phyloP scores from a whole-genome alignment of 1,140 invertebrate genomes.

The Papilio glaucus region DNA sequence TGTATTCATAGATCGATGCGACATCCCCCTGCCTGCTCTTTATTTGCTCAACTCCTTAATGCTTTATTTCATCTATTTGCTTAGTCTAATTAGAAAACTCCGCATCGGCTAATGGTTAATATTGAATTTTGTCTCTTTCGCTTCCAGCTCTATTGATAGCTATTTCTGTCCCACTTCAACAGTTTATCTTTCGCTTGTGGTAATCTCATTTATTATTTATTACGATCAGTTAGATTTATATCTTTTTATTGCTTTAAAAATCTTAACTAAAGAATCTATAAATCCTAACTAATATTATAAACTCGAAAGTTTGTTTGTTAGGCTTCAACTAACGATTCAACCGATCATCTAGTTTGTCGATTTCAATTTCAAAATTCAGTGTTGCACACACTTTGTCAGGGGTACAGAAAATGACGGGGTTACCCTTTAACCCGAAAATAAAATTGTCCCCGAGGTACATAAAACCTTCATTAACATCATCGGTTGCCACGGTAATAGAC shows the following conservation, averaged over 20 bases:
- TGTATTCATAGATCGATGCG: slow-evolving; percentile 41
- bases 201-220: background rate
- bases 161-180: background rate
- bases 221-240: background rate
- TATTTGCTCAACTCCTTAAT: slow-evolving; percentile 80
- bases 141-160: background rate
- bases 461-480: no score
- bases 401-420: no score
- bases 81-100: slow-evolving; percentile 82
- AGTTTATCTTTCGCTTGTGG: slow-evolving; percentile 9
- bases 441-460: no score
- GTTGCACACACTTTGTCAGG: no score
- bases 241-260: slow-evolving; percentile 3
- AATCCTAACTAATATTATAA: no score
- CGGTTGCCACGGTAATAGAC: no score
- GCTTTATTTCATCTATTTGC: slow-evolving; percentile 80
- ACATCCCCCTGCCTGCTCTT: slow-evolving; percentile 62
- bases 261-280: no score
- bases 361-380: no score
- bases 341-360: no score
- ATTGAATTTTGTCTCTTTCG: slow-evolving; percentile 66
- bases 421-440: no score
- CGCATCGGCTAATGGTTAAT: slow-evolving; percentile 69
- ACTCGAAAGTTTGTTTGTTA: no score
- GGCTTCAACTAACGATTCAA: no score